phyloP scores from a whole-genome alignment of 1,140 invertebrate species.

The Orchesella cincta region DNA sequence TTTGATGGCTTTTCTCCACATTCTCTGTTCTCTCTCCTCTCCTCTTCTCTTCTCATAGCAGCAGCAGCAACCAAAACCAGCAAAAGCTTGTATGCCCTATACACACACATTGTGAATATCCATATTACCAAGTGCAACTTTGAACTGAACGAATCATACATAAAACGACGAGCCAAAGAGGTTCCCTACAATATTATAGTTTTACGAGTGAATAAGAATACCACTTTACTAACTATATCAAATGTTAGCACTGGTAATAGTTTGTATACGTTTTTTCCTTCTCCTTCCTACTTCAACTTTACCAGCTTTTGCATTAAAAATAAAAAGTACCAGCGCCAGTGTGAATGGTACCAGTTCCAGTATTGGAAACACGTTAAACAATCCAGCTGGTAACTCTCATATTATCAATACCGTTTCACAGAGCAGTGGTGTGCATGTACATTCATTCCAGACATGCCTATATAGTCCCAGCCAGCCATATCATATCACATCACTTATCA shows the following conservation, averaged over 20 bases:
- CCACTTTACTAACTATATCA: not conserved
- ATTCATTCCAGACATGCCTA: too few relatives aligned
- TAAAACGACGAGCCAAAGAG: not conserved
- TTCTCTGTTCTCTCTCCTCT: slow-evolving; percentile 27
- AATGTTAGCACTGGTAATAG: not conserved
- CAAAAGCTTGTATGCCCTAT: not conserved
- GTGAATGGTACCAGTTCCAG: not conserved
- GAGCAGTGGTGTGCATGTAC: too few relatives aligned
- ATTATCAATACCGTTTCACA: not conserved
- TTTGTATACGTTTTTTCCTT: not conserved
- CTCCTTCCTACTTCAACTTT: not conserved
- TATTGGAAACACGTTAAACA: not conserved
- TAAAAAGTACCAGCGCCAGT: too few relatives aligned
- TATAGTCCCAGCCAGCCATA: too few relatives aligned
- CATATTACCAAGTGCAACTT: not conserved
- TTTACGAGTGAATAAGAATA: not conserved
- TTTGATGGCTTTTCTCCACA: slow-evolving; percentile 42
- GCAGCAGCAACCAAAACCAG: slow-evolving; percentile 14
- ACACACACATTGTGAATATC: too few relatives aligned
- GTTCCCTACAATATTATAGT: slow-evolving; percentile 1
- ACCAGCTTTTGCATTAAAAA: not conserved
- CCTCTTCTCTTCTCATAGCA: slow-evolving; percentile 1
- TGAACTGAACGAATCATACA: not conserved
- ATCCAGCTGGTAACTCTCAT: slow-evolving; percentile 22
- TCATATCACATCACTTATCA: too few relatives aligned